Conservation (phyloP, 2,797 vertebrate species). For the Eidolon dupreanum region DNA sequence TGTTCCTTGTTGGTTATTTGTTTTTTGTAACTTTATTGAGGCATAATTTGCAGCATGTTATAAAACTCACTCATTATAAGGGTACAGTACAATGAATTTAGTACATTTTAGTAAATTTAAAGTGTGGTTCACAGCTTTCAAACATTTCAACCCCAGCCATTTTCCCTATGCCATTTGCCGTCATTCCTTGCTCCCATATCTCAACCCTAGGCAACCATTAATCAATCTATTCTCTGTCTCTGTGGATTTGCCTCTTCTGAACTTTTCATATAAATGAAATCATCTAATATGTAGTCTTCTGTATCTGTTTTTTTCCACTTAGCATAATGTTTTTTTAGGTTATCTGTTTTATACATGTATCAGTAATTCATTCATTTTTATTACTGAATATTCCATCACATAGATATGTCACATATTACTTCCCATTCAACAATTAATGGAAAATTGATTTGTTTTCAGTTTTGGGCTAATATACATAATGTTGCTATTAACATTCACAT, state of each 20-base stretch:
- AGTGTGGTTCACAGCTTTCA: not conserved
- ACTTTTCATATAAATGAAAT: not conserved
- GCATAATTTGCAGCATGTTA: not conserved
- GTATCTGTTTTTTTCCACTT: not conserved
- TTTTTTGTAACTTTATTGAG: not conserved
- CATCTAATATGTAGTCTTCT: not conserved
- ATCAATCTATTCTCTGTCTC: not conserved
- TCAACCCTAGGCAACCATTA: not conserved
- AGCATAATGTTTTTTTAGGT: not conserved
- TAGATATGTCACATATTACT: not conserved
- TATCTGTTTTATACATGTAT: not conserved
- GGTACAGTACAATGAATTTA: not conserved
- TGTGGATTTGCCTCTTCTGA: not conserved
- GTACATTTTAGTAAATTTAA: not conserved
- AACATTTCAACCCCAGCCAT: not conserved
- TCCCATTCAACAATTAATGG: not conserved
- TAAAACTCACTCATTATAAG: not conserved
- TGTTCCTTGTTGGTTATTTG: not conserved
- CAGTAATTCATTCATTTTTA: not conserved
- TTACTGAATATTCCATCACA: not conserved
- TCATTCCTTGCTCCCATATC: not conserved
- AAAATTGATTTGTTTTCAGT: not conserved
- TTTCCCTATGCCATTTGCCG: not conserved
- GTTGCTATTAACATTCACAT: not conserved
- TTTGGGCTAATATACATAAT: not conserved